A percentile compares a stretch with the other conserved stretches of the same genome.
These are phyloP conservation scores for Aphidius ervi DNA, from an alignment of 1,140 invertebrate species.

Conservation along the genomic window DNA sequence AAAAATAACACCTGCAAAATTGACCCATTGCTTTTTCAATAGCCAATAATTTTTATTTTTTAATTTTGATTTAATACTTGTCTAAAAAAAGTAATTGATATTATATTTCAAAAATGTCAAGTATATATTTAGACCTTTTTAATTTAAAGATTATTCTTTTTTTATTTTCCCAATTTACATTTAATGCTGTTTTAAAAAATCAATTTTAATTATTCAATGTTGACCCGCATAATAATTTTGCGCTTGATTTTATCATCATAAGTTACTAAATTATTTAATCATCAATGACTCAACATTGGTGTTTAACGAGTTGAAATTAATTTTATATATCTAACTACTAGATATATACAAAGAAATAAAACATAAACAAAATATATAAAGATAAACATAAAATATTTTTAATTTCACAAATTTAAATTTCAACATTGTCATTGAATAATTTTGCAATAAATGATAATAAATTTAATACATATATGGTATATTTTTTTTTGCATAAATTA, in stretches of 20 bases:
- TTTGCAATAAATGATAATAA: too few relatives aligned
- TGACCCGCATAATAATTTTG: not conserved
- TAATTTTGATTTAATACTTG: not conserved
- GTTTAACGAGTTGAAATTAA: constrained; percentile 16
- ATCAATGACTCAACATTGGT: constrained; percentile 11
- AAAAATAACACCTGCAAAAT: too few relatives aligned
- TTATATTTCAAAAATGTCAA: too few relatives aligned
- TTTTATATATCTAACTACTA: not conserved
- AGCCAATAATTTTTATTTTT: not conserved
- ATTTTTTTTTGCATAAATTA: too few relatives aligned
- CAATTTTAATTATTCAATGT: too few relatives aligned
- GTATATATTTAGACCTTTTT: not conserved
- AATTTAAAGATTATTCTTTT: not conserved
- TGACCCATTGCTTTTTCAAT: not conserved
- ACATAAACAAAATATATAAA: too few relatives aligned
- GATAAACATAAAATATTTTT: not conserved
- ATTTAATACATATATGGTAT: too few relatives aligned
- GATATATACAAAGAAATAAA: too few relatives aligned
- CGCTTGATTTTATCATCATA: constrained; percentile 3
- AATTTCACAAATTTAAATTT: not conserved
- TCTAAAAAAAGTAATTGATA: too few relatives aligned
- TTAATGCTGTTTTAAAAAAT: not conserved
- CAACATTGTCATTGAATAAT: too few relatives aligned
- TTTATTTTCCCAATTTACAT: not conserved
- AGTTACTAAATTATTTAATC: not conserved